These are phyloP conservation scores for Hydrozoanthus gracilis DNA, from an alignment of 92 coral and sea anemone genomes.

Conservation along the genomic window DNA sequence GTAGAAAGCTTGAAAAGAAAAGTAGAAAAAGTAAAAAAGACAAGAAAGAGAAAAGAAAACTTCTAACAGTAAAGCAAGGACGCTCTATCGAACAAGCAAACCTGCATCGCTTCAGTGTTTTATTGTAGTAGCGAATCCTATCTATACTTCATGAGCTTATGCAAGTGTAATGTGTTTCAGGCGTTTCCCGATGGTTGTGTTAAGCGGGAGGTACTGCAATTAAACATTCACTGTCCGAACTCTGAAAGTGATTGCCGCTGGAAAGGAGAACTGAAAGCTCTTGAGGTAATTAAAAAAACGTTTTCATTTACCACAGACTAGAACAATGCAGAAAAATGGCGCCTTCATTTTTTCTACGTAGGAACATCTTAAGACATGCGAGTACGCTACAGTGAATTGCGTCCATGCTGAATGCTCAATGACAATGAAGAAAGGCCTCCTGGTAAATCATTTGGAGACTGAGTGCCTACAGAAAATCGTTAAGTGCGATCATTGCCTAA, in stretches of 20 bases:
- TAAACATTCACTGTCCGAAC: slow-evolving; percentile 14
- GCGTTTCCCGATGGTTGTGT: slow-evolving; percentile 25
- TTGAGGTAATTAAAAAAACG: slow-evolving; percentile 1
- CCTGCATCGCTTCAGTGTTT: too few species aligned
- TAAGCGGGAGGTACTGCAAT: not conserved
- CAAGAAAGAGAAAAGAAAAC: too few species aligned
- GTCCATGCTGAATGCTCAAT: slow-evolving; percentile 35
- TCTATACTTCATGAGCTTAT: not conserved
- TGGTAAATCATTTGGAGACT: slow-evolving; percentile 48
- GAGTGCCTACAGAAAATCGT: slow-evolving; percentile 53
- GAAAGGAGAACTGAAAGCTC: slow-evolving; percentile 12
- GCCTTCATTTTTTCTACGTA: slow-evolving; percentile 1
- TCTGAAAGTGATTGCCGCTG: slow-evolving; percentile 8
- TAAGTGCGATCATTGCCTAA: slow-evolving; percentile 44
- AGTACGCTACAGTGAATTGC: slow-evolving; percentile 43
- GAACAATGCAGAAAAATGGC: not conserved
- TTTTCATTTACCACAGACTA: too few species aligned
- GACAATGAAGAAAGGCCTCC: slow-evolving; percentile 19
- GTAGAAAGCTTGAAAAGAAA: too few species aligned
- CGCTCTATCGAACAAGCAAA: too few species aligned
- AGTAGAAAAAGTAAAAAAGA: too few species aligned
- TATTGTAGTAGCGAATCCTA: not conserved
- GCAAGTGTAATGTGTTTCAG: not conserved
- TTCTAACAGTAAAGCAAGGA: too few species aligned
- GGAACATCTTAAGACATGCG: slow-evolving; percentile 55